Evolutionary conservation across 2,113 vertebrate species (phyloP).

Genomic region (Grus americana): DNA sequence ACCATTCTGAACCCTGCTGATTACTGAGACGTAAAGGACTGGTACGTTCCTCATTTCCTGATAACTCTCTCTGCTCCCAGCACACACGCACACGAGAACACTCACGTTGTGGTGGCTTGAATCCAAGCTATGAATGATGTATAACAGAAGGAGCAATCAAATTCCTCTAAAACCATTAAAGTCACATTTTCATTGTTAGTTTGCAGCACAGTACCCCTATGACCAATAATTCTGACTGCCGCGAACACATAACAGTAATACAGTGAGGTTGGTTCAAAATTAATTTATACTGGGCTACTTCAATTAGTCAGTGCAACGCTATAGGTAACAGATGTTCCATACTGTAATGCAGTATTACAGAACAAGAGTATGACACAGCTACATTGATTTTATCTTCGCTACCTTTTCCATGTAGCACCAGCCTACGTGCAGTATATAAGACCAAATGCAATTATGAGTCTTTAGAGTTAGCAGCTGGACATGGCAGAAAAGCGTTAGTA

Average conservation of each 20-base stretch:
- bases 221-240: not conserved
- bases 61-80: not conserved
- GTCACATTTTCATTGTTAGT: not conserved
- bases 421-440: not conserved
- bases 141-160: slow-evolving; percentile 1
- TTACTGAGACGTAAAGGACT: not conserved
- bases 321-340: not conserved
- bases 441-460: not conserved
- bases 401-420: not conserved
- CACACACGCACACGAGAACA: not conserved
- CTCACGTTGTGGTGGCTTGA: not conserved
- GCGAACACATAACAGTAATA: not conserved
- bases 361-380: not conserved
- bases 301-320: not conserved
- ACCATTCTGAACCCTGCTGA: not conserved
- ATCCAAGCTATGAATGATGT: not conserved
- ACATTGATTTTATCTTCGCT: not conserved
- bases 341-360: not conserved
- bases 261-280: not conserved
- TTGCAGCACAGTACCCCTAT: not conserved
- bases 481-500: not conserved
- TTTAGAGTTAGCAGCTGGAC: not conserved
- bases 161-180: not conserved
- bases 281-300: not conserved
- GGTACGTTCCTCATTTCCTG: not conserved